Evolutionary conservation across 2,113 vertebrate genomes (phyloP), one percentile per base, ranked within the genome.

Genomic region (Bucco capensis): DNA sequence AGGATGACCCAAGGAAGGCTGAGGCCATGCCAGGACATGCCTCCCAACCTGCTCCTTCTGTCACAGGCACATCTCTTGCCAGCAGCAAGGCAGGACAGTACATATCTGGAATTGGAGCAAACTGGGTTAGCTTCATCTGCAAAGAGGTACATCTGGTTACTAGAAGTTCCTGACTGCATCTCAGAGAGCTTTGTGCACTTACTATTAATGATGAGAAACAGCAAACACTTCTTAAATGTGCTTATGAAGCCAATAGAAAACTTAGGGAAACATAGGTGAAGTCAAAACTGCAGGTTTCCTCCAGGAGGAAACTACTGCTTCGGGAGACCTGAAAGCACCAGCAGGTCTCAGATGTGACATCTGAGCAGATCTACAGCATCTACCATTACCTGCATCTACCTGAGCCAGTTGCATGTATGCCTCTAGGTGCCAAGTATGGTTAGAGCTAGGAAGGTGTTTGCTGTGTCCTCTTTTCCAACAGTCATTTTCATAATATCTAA

Each of bases 51-150:
- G 54, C 42, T 82, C 75, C 50, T 17, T 56, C 75, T 8, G 0
- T 37, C 67, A 6, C 33, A 79, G 62, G 50, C 53, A 37, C 7
- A 0, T 23, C 50, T 54, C 57, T 49, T 71, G 47, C 51, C 47
- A 64, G 2, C n/a, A 10, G 25, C 8, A 37, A 5, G 7, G 56
- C 64, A 80, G 38, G 42, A 46, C 3, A 4, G 53, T 37, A 25
- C 44, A 24, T 1, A 8, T 9, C 42, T 3, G 0, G 1, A 30
- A 60, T 8, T 1, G 47, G 65, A 75, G 69, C 42, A 83, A 74
- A 71, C 5, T 2, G 65, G 56, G 47, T 7, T 38, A 51, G 54
- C 67, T 65, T 70, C 72, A 58, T 23, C 51, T 80, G 44, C 30
- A 23, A 71, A 88, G 38, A 56, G 9, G 56, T 31, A 50, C 28